Conservation (phyloP, 2,113 vertebrate genomes). For the Craseonycteris thonglongyai region DNA sequence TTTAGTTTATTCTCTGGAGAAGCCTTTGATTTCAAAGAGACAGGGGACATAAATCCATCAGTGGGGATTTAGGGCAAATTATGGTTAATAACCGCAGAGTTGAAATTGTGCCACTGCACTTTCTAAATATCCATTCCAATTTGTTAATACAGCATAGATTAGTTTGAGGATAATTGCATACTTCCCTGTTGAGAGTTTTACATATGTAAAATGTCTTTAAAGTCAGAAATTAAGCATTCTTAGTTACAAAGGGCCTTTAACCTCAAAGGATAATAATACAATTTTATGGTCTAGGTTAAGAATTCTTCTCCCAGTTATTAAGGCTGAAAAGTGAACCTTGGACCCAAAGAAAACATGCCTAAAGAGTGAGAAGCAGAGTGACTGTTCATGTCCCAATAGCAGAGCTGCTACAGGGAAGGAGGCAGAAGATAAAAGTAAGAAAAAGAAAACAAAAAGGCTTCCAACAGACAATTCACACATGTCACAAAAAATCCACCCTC, state of each 20-base stretch:
- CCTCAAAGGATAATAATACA: slow-evolving; percentile 77
- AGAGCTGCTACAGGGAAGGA: slow-evolving; percentile 73
- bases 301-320: slow-evolving; percentile 76
- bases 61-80: slow-evolving; percentile 73
- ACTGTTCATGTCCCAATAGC: slow-evolving; percentile 46
- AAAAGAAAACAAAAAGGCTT: slow-evolving; percentile 77
- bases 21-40: slow-evolving; percentile 53
- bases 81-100: slow-evolving; percentile 73
- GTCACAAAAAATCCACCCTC: slow-evolving; percentile 73
- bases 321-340: slow-evolving; percentile 71
- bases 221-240: slow-evolving; percentile 79
- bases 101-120: slow-evolving; percentile 77
- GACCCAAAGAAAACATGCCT: slow-evolving; percentile 73
- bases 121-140: slow-evolving; percentile 75
- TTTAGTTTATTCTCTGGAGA: slow-evolving; percentile 62
- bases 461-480: slow-evolving; percentile 76
- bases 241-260: slow-evolving; percentile 74
- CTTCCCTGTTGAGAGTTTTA: slow-evolving; percentile 49
- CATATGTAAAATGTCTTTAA: slow-evolving; percentile 76
- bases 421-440: slow-evolving; percentile 74
- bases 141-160: slow-evolving; percentile 74
- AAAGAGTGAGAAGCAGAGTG: slow-evolving; percentile 68
- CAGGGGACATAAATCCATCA: slow-evolving; percentile 70
- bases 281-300: slow-evolving; percentile 74
- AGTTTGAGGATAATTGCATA: slow-evolving; percentile 55